phyloP scores from a whole-genome alignment of 2,888 invertebrate species.

The Leucania comma region DNA sequence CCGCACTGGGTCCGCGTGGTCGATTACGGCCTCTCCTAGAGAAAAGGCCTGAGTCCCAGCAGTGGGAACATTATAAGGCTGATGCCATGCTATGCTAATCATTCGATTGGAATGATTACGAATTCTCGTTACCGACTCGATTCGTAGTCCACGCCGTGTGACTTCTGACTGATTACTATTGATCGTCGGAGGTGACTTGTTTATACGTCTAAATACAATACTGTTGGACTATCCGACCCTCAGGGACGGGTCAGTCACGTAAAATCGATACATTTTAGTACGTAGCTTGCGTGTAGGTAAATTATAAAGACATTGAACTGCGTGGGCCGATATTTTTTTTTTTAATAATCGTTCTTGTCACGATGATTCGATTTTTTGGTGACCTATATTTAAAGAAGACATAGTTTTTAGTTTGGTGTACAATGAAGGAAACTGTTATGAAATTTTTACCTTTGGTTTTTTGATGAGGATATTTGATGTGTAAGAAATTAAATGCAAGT shows the following conservation, averaged over 20 bases:
- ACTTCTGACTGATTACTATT: slow-evolving; percentile 76
- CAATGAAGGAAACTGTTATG: neutral
- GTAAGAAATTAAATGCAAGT: too few species aligned
- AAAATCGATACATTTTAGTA: slow-evolving; percentile 72
- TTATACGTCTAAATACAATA: slow-evolving; percentile 79
- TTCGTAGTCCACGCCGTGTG: slow-evolving; percentile 56
- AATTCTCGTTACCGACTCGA: slow-evolving; percentile 28
- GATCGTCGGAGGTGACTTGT: slow-evolving; percentile 75
- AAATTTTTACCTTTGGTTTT: neutral
- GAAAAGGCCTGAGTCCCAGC: too few species aligned
- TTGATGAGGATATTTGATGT: neutral
- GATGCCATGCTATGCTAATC: too few species aligned
- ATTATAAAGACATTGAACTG: slow-evolving; percentile 61
- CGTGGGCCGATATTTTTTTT: slow-evolving; percentile 53
- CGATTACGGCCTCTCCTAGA: too few species aligned
- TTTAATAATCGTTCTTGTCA: slow-evolving; percentile 37
- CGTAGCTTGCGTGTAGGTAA: slow-evolving; percentile 61
- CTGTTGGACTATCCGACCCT: slow-evolving; percentile 70
- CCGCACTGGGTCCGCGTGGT: too few species aligned
- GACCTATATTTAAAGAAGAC: slow-evolving; percentile 21
- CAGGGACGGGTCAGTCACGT: slow-evolving; percentile 75
- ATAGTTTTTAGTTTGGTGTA: neutral
- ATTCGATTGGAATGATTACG: neutral
- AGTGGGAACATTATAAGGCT: too few species aligned
- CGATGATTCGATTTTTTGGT: slow-evolving; percentile 22